These are phyloP conservation scores for Neogobius melanostomus DNA, from an alignment of 2,113 vertebrate genomes.

Conservation along the genomic window DNA sequence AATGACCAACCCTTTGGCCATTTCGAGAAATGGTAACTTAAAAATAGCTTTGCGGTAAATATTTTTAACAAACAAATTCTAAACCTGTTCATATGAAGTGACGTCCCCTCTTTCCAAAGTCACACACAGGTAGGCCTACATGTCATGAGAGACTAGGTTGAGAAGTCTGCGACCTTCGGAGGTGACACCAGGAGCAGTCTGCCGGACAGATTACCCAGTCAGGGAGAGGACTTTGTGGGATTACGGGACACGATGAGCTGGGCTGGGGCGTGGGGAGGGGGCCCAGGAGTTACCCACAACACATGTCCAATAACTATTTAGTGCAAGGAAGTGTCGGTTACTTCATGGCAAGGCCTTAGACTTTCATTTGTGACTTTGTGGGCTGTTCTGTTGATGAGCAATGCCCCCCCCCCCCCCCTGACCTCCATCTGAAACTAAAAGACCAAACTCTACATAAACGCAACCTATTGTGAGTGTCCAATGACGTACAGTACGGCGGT, in stretches of 20 bases:
- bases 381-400: no score
- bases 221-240: constrained; percentile 61
- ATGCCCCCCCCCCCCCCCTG: no score
- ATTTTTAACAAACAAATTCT: neutral
- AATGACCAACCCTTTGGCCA: neutral
- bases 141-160: neutral
- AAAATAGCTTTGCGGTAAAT: no score
- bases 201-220: constrained; percentile 58
- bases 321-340: no score
- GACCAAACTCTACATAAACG: no score
- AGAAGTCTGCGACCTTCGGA: neutral
- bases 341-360: no score
- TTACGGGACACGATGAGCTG: constrained; percentile 57
- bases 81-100: neutral
- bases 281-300: no score
- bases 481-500: neutral
- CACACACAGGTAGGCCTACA: neutral
- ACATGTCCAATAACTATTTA: no score
- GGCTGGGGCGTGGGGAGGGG: no score
- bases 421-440: no score
- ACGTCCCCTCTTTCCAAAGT: neutral
- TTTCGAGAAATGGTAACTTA: neutral
- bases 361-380: no score
- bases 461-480: neutral
- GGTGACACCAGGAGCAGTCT: constrained; percentile 35